Evolutionary conservation across 2,888 invertebrate genomes (phyloP).

Genomic region (Nomada fabriciana): DNA sequence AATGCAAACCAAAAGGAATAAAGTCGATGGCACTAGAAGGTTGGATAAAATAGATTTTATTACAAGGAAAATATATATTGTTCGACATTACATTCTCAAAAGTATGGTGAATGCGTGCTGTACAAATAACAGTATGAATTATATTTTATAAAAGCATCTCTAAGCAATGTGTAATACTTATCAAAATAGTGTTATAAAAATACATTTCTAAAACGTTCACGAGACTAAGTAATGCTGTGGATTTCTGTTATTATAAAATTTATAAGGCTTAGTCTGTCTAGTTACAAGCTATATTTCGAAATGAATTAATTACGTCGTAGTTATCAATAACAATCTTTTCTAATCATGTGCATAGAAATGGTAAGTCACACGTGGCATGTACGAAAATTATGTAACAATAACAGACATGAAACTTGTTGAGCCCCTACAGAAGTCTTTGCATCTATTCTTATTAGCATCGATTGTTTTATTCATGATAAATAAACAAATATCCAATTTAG

Average conservation of each 20-base stretch:
- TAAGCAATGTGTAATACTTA: slow-evolving; percentile 49
- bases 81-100: slow-evolving; percentile 36
- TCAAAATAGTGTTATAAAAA: slow-evolving; percentile 50
- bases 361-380: slow-evolving; percentile 7
- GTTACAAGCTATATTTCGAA: slow-evolving; percentile 7
- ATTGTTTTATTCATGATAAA: slow-evolving; percentile 1
- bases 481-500: slow-evolving; percentile 26
- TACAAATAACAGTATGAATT: slow-evolving; percentile 58
- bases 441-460: slow-evolving; percentile 31
- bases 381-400: slow-evolving; percentile 16
- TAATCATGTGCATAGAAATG: slow-evolving; percentile 17
- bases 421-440: slow-evolving; percentile 36
- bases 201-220: slow-evolving; percentile 43
- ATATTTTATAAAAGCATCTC: slow-evolving; percentile 54
- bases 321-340: neutral
- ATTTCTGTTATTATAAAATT: slow-evolving; percentile 4
- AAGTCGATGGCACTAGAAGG: neutral
- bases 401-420: slow-evolving; percentile 6
- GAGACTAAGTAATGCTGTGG: slow-evolving; percentile 29
- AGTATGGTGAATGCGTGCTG: slow-evolving; percentile 51
- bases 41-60: slow-evolving; percentile 54
- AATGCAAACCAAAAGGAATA: neutral
- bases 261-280: slow-evolving; percentile 4
- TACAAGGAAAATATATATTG: slow-evolving; percentile 51
- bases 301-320: neutral